Percentiles rank a stretch among this genome's conserved stretches.
These are phyloP conservation scores for Mirounga angustirostris DNA, from an alignment of 2,113 vertebrate genomes.

Conservation along the genomic window DNA sequence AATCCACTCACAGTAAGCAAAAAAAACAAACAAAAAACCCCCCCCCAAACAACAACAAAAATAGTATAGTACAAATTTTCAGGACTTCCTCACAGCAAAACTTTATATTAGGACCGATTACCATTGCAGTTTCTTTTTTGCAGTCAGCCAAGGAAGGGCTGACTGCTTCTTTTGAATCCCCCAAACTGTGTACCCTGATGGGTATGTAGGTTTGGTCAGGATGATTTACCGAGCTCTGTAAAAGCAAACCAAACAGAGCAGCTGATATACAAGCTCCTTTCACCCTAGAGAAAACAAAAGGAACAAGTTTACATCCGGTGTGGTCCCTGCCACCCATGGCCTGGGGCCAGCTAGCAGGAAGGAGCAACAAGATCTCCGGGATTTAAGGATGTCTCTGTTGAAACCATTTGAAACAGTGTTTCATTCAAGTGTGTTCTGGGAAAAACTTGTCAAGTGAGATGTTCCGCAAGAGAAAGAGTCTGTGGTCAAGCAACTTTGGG, in stretches of 20 bases:
- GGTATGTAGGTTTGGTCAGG: background rate
- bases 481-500: background rate
- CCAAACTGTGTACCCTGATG: background rate
- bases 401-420: background rate
- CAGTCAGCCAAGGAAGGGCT: background rate
- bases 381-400: background rate
- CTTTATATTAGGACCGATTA: background rate
- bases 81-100: background rate
- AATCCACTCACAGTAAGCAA: background rate
- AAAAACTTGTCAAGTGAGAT: background rate
- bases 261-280: background rate
- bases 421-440: background rate
- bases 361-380: background rate
- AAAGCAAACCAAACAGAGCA: background rate
- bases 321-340: background rate
- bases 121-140: background rate
- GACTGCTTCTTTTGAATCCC: background rate
- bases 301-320: background rate
- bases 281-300: background rate
- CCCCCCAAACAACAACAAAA: background rate
- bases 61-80: background rate
- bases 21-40: background rate
- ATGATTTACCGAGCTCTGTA: background rate
- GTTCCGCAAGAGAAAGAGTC: background rate
- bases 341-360: background rate